phyloP scores from a whole-genome alignment of 2,888 invertebrate genomes.

The Drosophila merina region DNA sequence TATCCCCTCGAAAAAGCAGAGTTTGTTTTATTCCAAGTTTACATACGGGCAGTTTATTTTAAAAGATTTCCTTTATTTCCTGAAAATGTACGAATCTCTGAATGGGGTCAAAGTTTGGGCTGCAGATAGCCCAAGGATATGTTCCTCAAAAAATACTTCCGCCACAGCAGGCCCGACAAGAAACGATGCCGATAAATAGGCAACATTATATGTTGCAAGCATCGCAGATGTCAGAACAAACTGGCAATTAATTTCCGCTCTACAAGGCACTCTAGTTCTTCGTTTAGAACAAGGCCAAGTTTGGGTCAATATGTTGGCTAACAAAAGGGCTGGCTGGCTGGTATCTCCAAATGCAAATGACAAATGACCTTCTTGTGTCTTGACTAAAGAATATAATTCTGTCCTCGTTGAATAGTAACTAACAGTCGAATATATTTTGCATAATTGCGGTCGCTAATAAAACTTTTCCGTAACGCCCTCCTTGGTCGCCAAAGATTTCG shows the following conservation, averaged over 20 bases:
- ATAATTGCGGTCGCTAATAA: slow-evolving; percentile 24
- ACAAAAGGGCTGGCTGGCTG: slow-evolving; percentile 7
- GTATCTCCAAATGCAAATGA: slow-evolving; percentile 23
- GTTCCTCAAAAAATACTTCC: slow-evolving; percentile 57
- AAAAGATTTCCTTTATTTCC: background rate
- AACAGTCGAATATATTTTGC: slow-evolving; percentile 16
- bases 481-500: slow-evolving; percentile 15
- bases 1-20: slow-evolving; percentile 16
- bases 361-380: slow-evolving; percentile 6
- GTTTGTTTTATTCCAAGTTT: slow-evolving; percentile 18
- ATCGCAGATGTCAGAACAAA: slow-evolving; percentile 62
- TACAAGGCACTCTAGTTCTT: slow-evolving; percentile 52
- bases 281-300: slow-evolving; percentile 12
- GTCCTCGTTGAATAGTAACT: slow-evolving; percentile 5
- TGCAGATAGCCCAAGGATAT: background rate
- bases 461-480: slow-evolving; percentile 3
- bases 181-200: slow-evolving; percentile 31
- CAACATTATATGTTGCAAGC: slow-evolving; percentile 10
- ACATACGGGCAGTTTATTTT: background rate
- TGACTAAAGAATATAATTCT: slow-evolving; percentile 9
- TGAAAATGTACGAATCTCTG: background rate
- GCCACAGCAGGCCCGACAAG: slow-evolving; percentile 65
- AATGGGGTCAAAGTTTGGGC: background rate
- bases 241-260: slow-evolving; percentile 72
- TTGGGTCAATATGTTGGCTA: slow-evolving; percentile 41